These are phyloP conservation scores for Marmota flaviventris DNA, from an alignment of 2,113 vertebrate genomes.

Conservation along the genomic window DNA sequence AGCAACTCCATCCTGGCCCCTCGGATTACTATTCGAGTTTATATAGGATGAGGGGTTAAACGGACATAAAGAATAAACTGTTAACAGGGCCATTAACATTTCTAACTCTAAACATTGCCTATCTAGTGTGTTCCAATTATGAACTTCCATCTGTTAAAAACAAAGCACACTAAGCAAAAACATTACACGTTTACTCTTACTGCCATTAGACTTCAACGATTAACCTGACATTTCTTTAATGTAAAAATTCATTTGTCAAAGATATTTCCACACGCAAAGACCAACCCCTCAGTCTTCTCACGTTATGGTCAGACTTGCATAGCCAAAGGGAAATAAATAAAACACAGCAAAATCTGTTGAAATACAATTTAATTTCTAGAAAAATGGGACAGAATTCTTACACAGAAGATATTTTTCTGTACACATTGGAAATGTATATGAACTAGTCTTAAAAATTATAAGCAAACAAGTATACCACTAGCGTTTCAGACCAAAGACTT, in stretches of 20 bases:
- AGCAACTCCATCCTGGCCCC: slow-evolving; percentile 15
- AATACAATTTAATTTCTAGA: slow-evolving; percentile 39
- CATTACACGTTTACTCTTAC: slow-evolving; percentile 19
- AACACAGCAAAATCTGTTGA: slow-evolving; percentile 13
- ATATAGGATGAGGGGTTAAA: not conserved
- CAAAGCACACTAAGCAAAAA: slow-evolving; percentile 45
- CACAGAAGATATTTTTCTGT: not conserved
- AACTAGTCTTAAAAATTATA: not conserved
- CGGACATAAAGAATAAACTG: slow-evolving; percentile 64
- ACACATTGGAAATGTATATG: not conserved
- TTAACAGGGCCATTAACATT: slow-evolving; percentile 61
- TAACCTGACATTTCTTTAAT: slow-evolving; percentile 64
- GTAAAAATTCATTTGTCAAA: slow-evolving; percentile 71
- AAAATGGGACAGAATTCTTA: slow-evolving; percentile 28
- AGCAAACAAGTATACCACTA: not conserved
- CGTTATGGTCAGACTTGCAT: not conserved
- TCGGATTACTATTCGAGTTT: not conserved
- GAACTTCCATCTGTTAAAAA: slow-evolving; percentile 69
- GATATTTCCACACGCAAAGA: slow-evolving; percentile 52
- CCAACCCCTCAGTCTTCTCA: slow-evolving; percentile 2
- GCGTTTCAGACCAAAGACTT: slow-evolving; percentile 17
- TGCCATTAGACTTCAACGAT: slow-evolving; percentile 67
- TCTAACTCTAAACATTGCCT: slow-evolving; percentile 67
- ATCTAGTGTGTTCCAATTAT: not conserved
- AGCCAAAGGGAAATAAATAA: slow-evolving; percentile 50